A percentile compares a stretch with the other conserved stretches of the same genome.
These are phyloP conservation scores for Bombylius major DNA, from an alignment of 2,888 invertebrate species.

Conservation along the genomic window DNA sequence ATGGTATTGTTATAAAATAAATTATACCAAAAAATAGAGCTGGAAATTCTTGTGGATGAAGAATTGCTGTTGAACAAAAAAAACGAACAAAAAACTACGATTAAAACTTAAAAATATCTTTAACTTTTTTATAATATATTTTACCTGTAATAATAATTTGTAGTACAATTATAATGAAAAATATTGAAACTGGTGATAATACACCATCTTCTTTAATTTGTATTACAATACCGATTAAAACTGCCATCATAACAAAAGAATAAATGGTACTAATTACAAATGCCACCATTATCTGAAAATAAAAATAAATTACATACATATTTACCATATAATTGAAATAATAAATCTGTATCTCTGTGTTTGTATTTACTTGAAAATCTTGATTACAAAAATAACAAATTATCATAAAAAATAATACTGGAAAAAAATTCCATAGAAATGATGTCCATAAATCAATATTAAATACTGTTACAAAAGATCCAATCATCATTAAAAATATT, in stretches of 20 bases:
- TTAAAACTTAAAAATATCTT: neutral
- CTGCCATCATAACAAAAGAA: slow-evolving; percentile 77
- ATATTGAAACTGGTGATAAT: slow-evolving; percentile 71
- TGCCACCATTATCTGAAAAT: slow-evolving; percentile 52
- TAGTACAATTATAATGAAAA: slow-evolving; percentile 59
- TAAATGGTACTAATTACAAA: slow-evolving; percentile 64
- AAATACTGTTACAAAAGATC: slow-evolving; percentile 63
- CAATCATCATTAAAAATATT: slow-evolving; percentile 66
- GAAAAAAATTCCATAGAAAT: slow-evolving; percentile 53
- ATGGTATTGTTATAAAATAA: slow-evolving; percentile 85
- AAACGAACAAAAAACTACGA: neutral
- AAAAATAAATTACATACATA: neutral
- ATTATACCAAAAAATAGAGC: slow-evolving; percentile 65
- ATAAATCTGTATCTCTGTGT: neutral
- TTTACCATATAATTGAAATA: neutral
- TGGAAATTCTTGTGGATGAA: slow-evolving; percentile 69
- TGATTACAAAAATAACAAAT: slow-evolving; percentile 50
- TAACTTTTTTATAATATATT: neutral
- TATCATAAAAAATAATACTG: slow-evolving; percentile 50
- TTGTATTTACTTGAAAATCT: slow-evolving; percentile 45
- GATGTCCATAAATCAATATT: slow-evolving; percentile 53
- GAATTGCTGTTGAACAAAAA: slow-evolving; percentile 35
- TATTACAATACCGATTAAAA: slow-evolving; percentile 64
- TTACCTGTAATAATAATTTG: slow-evolving; percentile 52
- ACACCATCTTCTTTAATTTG: slow-evolving; percentile 70